Percentiles rank a stretch among this genome's conserved stretches.
Conservation (phyloP, 2,888 invertebrate species). For the Pammene aurita region DNA sequence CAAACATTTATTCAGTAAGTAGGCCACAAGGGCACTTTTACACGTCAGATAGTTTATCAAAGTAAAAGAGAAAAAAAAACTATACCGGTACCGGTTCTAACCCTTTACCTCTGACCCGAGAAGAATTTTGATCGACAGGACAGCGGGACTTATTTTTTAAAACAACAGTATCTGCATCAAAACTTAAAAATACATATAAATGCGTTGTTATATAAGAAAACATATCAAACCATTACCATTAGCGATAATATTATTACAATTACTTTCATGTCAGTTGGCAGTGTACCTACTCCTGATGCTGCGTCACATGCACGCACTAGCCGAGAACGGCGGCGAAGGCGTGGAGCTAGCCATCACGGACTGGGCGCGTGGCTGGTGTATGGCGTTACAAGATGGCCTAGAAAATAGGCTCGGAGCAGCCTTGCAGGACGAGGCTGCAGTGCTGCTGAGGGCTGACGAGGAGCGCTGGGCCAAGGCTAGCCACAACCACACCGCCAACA, state of each 20-base stretch:
- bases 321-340: slow-evolving; percentile 51
- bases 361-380: slow-evolving; percentile 77
- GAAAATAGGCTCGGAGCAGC: slow-evolving; percentile 55
- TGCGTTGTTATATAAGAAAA: too few species aligned
- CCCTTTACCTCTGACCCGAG: too few species aligned
- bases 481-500: slow-evolving; percentile 44
- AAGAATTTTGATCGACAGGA: too few species aligned
- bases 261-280: slow-evolving; percentile 57
- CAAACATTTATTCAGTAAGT: too few species aligned
- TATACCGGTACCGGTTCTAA: too few species aligned
- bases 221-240: too few species aligned
- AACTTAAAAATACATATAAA: too few species aligned
- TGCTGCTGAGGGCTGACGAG: slow-evolving; percentile 57
- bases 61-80: too few species aligned
- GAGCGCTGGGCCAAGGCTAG: slow-evolving; percentile 55
- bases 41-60: too few species aligned
- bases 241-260: neutral
- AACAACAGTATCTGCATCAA: too few species aligned
- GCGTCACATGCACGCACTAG: slow-evolving; percentile 62
- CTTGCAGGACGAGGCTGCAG: slow-evolving; percentile 60
- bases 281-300: slow-evolving; percentile 70
- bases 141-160: too few species aligned
- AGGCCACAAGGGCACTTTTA: too few species aligned
- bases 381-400: slow-evolving; percentile 63
- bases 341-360: slow-evolving; percentile 71